Evolutionary conservation across 2,888 invertebrate species (phyloP), one percentile per base, ranked within the genome.

Genomic region (Spisula solida): DNA sequence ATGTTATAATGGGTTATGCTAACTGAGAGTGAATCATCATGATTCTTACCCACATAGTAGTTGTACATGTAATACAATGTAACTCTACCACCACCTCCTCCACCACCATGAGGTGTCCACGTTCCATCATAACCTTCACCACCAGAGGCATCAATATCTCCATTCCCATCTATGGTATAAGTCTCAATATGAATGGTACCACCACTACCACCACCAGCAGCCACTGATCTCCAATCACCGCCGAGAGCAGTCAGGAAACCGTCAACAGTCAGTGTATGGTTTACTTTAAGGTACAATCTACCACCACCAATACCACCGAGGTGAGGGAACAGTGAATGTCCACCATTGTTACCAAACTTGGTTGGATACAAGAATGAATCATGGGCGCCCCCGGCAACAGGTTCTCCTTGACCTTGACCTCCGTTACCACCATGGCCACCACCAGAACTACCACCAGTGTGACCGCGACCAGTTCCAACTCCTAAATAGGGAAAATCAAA

Each of bases 401-500:
- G 56, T 79, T 91, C 88, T 31, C 87, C 91, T 89, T 93, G 90
- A 91, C 94, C 95, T 89, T 92, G 92, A 86, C 95, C 95, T 81
- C 95, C 95, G 86, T 92, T 93, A 10, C 95, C 94, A 84, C 94
- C 94, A 85, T 95, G 94, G 81, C 95, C 94, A 75, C 92, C 95
- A 12, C 95, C 95, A 12, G 95, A 94, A 66, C 93, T 92, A 16
- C 94, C 94, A n/a, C 86, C 80, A 60, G 81, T 78, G 34, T 89
- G 56, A 80, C 86, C 82, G 81, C 84, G 87, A 31, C 95, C 95
- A 56, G 85, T 79, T 25, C 94, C 94, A 79, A 87, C 66, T 56
- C 87, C 87, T 87, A 47, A 1, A 31, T 0, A 55, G 1, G 55
- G 18, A 12, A 55, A 81, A 25, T 66, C 25, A 83, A 70, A 78